phyloP scores from a whole-genome alignment of 2,113 vertebrate species.

The Pseudonaja textilis region DNA sequence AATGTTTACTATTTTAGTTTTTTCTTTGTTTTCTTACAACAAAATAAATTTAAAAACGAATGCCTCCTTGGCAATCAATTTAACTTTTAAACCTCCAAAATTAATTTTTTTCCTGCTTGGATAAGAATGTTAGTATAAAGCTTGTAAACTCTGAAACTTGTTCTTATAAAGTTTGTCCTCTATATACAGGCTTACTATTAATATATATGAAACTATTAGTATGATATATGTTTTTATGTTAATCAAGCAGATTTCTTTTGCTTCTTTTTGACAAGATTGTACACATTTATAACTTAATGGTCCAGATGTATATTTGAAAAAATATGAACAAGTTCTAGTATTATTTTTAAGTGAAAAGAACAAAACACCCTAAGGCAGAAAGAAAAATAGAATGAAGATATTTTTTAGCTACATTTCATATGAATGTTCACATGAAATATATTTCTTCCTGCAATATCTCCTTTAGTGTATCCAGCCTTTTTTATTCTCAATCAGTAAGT shows the following conservation, averaged over 20 bases:
- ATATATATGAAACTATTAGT: background rate
- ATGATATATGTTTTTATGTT: background rate
- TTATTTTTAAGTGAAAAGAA: background rate
- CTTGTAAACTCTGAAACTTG: background rate
- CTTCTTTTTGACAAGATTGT: background rate
- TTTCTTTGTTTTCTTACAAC: background rate
- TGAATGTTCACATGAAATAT: background rate
- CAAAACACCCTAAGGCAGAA: background rate
- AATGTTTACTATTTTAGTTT: background rate
- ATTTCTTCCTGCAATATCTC: background rate
- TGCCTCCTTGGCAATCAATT: background rate
- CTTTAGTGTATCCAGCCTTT: conserved; percentile 16
- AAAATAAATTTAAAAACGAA: background rate
- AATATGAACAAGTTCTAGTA: background rate
- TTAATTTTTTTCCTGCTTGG: background rate
- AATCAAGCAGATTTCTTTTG: background rate
- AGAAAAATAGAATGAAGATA: background rate
- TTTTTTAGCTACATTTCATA: conserved; percentile 11
- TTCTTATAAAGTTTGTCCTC: background rate
- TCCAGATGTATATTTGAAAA: background rate
- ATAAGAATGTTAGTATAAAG: background rate
- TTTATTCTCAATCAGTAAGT: background rate
- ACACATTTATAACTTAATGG: background rate
- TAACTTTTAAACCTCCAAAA: background rate
- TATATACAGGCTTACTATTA: background rate